phyloP scores from a whole-genome alignment of 92 coral and sea anemone species.

The Diadumene lineata region DNA sequence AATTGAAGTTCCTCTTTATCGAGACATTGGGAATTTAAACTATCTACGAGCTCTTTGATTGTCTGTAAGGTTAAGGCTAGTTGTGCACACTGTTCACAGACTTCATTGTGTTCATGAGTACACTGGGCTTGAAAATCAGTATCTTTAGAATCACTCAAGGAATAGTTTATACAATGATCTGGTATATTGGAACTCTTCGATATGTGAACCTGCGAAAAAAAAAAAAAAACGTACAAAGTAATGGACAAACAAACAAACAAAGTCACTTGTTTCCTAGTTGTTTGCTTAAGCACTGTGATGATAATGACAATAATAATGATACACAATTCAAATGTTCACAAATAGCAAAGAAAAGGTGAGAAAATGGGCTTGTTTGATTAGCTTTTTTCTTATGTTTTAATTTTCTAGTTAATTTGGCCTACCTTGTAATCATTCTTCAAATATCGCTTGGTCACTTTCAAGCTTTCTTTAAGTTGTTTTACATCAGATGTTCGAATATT shows the following conservation, averaged over 20 bases:
- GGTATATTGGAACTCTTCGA: conserved; percentile 46
- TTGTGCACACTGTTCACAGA: conserved; percentile 14
- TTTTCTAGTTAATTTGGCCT: too few species aligned
- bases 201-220: conserved; percentile 53
- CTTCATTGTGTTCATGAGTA: conserved; percentile 47
- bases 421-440: conserved; percentile 16
- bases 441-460: conserved; percentile 9
- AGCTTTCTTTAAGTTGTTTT: background rate
- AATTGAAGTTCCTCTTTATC: background rate
- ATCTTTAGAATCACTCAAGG: conserved; percentile 55
- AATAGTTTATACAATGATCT: conserved; percentile 61
- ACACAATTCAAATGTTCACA: too few species aligned
- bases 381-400: background rate
- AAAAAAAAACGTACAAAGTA: background rate
- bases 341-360: too few species aligned
- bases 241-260: too few species aligned
- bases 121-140: conserved; percentile 42
- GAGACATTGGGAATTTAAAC: background rate
- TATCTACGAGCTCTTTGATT: background rate
- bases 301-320: too few species aligned
- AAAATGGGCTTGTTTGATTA: background rate
- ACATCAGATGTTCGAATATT: background rate
- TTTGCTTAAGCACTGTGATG: too few species aligned
- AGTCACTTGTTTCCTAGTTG: too few species aligned
- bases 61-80: background rate